Base-by-base conservation (phyloP, 1,140 invertebrate species). In the Drosophila bipectinata region DNA sequence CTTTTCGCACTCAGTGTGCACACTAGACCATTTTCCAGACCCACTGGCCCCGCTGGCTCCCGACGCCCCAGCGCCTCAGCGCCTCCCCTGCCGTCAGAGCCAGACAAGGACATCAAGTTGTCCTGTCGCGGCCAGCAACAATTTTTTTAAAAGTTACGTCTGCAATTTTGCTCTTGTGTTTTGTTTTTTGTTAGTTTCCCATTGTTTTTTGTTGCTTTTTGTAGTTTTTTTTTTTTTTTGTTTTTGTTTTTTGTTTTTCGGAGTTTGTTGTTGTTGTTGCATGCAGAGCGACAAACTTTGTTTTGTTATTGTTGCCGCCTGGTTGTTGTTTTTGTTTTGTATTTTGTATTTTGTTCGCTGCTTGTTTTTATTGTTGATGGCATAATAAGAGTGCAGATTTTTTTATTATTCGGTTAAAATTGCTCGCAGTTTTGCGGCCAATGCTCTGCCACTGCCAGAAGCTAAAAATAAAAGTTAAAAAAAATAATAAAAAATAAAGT, bases 341-440 rank as follows among this genome's bases (percentile, higher is more conserved):
- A 28, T 68, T 47, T 45, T 73, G 51, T 68, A 68, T 32, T 57
- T 60, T 26, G 37, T 63, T 21, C 18, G 15, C 37, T 37, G 24
- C 52, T 81, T 87, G 69, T 87, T 87, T 78, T 85, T 87, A 77
- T 85, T 87, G 83, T 87, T 83, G 76, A 79, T 82, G 83, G 66
- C 71, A 79, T 82, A 83, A 82, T 88, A 83, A 88, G 83, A 82
- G 71, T 79, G 79, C 83, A 88, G 72, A 79, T 82, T 85, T 68
- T 55, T 69, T 44, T 83, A 61, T 79, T 72, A 88, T 88, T 79
- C 88, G 79, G 85, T 83, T 83, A 76, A 83, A 88, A 83, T 87
- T 83, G 83, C 66, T 72, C 48, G 75, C 82, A 88, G 75, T 82
- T 78, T 37, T 87, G 71, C 30, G 69, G 49, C 30, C 67, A 77